Conservation (phyloP, 1,140 invertebrate genomes). For the Drosophila mauritiana region DNA sequence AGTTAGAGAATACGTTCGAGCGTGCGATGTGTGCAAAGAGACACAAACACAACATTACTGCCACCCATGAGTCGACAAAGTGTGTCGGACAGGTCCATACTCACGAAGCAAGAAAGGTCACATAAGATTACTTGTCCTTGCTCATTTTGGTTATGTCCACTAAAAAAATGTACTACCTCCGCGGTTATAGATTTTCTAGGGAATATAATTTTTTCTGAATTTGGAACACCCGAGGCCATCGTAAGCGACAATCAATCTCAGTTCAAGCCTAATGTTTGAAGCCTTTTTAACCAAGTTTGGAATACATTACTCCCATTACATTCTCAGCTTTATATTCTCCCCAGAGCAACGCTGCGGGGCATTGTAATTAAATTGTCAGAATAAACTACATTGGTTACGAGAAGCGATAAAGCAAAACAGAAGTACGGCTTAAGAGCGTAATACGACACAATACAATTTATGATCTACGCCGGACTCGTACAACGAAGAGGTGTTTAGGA, state of each 20-base stretch:
- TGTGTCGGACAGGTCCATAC: too few species aligned
- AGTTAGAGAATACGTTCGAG: too few species aligned
- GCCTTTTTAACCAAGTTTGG: constrained; percentile 10
- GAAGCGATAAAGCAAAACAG: neutral
- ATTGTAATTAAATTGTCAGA: neutral
- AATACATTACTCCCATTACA: neutral
- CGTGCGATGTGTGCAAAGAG: too few species aligned
- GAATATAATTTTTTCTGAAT: constrained; percentile 3
- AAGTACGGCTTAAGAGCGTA: neutral
- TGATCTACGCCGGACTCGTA: neutral
- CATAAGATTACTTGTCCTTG: too few species aligned
- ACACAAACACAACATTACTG: too few species aligned
- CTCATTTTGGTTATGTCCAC: too few species aligned
- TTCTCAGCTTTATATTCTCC: constrained; percentile 15
- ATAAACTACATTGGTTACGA: neutral
- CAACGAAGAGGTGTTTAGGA: neutral
- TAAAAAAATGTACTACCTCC: constrained; percentile 4
- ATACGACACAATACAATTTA: neutral
- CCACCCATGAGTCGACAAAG: too few species aligned
- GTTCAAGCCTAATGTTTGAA: constrained; percentile 12
- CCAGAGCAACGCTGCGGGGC: neutral
- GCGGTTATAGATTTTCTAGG: neutral
- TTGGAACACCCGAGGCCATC: constrained; percentile 22
- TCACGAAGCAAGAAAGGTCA: too few species aligned
- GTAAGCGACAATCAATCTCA: constrained; percentile 22